A percentile compares a stretch with the other conserved stretches of the same genome.
Evolutionary conservation across 2,888 invertebrate species (phyloP).

Genomic region (Temnothorax ravouxi): DNA sequence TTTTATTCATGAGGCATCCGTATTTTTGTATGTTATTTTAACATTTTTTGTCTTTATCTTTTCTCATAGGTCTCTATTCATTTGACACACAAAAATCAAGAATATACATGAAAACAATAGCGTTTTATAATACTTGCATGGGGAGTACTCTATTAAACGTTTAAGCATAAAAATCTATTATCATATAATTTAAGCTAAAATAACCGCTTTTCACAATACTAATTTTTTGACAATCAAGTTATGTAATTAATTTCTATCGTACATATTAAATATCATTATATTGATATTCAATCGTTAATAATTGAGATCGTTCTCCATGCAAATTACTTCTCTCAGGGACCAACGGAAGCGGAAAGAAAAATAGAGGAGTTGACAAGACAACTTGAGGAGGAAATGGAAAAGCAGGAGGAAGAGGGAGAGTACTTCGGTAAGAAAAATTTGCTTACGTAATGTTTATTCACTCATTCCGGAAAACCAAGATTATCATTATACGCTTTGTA

Average conservation of each 20-base stretch:
- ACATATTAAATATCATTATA: not conserved
- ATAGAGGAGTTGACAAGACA: conserved; percentile 97
- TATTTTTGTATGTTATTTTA: conserved; percentile 27
- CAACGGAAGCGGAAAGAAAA: conserved; percentile 97
- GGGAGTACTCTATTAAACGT: not conserved
- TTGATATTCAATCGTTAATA: not conserved
- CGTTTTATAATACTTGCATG: not conserved
- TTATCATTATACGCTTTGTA: conserved; percentile 22
- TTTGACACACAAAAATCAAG: not conserved
- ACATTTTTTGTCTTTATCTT: conserved; percentile 14
- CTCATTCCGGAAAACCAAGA: not conserved
- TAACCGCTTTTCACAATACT: not conserved
- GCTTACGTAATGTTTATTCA: conserved; percentile 11
- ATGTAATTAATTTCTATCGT: not conserved
- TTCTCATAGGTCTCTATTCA: not conserved
- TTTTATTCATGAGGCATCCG: conserved; percentile 63
- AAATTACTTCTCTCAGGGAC: conserved; percentile 88
- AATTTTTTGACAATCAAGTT: not conserved
- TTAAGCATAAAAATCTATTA: not conserved
- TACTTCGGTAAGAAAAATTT: conserved; percentile 93
- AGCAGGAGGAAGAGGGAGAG: conserved; percentile 97
- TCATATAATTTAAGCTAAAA: not conserved
- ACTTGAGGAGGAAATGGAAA: conserved; percentile 98
- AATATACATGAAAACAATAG: not conserved
- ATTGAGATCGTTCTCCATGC: not conserved